Evolutionary conservation across 1,140 invertebrate species (phyloP), one percentile per base, ranked within the genome.

Genomic region (Drosophila littoralis): DNA sequence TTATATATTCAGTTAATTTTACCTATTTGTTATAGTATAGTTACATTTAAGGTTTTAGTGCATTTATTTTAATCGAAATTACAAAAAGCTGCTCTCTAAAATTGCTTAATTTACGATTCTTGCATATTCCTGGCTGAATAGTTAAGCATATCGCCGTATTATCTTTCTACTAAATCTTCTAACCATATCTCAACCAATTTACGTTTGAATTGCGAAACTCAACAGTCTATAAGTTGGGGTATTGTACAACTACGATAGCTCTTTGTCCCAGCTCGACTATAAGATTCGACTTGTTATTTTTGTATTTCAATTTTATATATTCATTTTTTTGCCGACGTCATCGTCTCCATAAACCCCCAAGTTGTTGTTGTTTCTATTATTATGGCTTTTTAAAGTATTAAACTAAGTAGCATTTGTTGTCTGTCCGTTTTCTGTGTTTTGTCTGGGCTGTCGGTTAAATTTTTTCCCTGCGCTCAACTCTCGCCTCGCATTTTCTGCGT

Each of bases 401-500:
- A 83, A 79, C 77, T 83, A 84, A 83, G 81, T 75, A 80, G 81
- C 66, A 72, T 76, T 73, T 61, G 66, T 36, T 45, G 52, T 46
- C 40, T 40, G 33, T 68, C 43, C 15, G 7, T 3, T 48, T 12
- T 32, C 58, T 32, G 35, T 33, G 33, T 33, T 52, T 58, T 13
- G 28, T 45, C 32, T 60, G 43, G 35, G 5, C 60, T 51, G 61
- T 74, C 69, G 71, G 77, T 58, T 17, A 32, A 7, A 51, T 28
- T 46, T 17, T 54, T 22, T 22, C 13, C 7, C 22, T n/a, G 54
- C 54, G 17, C 54, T 63, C 50, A 43, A 64, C 58, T 54, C 64
- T 80, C 68, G 83, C 67, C 74, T 89, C 77, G 76, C 69, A 84
- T 88, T 88, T 88, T 88, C 84, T 84, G 83, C 84, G 81, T 89